These are phyloP conservation scores for Crambe crambe DNA, from an alignment of 37 sponge, comb jelly and placozoan species.

Conservation along the genomic window DNA sequence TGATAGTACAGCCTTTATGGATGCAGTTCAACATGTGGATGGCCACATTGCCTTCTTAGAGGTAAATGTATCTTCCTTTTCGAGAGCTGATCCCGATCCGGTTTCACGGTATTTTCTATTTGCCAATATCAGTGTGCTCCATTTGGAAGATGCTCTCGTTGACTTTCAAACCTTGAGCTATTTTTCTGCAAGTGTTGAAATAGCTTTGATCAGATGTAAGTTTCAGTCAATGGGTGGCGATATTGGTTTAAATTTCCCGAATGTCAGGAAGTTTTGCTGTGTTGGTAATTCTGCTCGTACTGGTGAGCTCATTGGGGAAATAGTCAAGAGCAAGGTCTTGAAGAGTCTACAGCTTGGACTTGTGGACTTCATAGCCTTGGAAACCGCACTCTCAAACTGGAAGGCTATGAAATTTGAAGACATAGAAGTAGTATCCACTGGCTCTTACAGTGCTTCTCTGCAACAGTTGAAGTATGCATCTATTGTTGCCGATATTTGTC, in stretches of 20 bases:
- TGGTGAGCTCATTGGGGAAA: not conserved
- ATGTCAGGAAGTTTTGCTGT: not conserved
- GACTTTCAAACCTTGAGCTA: not conserved
- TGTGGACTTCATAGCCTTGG: not conserved
- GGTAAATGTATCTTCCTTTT: not conserved
- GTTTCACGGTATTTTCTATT: not conserved
- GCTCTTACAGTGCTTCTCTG: conserved; percentile 12
- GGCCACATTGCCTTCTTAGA: not conserved
- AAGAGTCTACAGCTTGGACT: not conserved
- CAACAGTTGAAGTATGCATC: conserved; percentile 1
- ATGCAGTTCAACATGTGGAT: not conserved
- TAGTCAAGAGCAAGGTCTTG: not conserved
- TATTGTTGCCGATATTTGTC: conserved; percentile 9
- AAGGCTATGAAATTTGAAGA: not conserved
- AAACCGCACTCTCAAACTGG: not conserved
- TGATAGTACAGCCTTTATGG: not conserved
- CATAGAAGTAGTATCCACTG: not conserved
- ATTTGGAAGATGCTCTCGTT: not conserved
- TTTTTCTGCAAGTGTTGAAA: not conserved
- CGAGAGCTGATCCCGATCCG: not conserved
- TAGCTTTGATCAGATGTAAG: not conserved
- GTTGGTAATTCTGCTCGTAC: not conserved
- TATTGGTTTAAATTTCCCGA: not conserved
- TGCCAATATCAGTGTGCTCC: not conserved
- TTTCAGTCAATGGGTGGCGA: not conserved